Percentiles rank a stretch among this genome's conserved stretches.
These are phyloP conservation scores for Anolis apletophallus DNA, from an alignment of 2,797 vertebrate genomes.

Conservation along the genomic window DNA sequence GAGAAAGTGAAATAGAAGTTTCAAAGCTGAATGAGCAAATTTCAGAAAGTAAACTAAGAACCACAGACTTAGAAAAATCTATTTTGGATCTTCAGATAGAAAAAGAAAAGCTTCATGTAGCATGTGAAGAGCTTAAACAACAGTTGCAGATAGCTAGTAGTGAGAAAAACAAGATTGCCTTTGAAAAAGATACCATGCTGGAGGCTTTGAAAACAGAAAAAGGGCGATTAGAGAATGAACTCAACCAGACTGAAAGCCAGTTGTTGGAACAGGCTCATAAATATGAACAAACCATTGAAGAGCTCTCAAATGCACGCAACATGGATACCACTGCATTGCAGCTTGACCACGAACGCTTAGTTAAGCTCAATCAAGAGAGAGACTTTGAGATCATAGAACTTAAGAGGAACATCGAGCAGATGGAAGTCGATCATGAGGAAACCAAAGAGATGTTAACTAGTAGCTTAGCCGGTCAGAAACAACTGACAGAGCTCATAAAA, in stretches of 20 bases:
- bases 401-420: conserved; percentile 83
- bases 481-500: conserved; percentile 88
- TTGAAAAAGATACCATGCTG: conserved; percentile 86
- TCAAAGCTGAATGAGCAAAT: conserved; percentile 80
- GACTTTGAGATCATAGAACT: conserved; percentile 87
- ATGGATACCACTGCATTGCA: conserved; percentile 85
- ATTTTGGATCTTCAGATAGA: conserved; percentile 87
- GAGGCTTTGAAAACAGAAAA: conserved; percentile 90
- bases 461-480: conserved; percentile 90
- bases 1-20: conserved; percentile 81
- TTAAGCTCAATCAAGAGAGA: conserved; percentile 89
- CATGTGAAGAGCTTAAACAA: conserved; percentile 76
- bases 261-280: conserved; percentile 83
- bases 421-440: conserved; percentile 85
- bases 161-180: conserved; percentile 75
- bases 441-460: conserved; percentile 90
- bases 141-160: conserved; percentile 82
- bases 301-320: conserved; percentile 81
- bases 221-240: conserved; percentile 82
- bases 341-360: conserved; percentile 84
- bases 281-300: conserved; percentile 87
- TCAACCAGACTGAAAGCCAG: conserved; percentile 80
- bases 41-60: conserved; percentile 78
- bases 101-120: conserved; percentile 81
- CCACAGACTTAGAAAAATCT: conserved; percentile 81